phyloP scores from a whole-genome alignment of 2,888 invertebrate genomes.

The Spodoptera picta region DNA sequence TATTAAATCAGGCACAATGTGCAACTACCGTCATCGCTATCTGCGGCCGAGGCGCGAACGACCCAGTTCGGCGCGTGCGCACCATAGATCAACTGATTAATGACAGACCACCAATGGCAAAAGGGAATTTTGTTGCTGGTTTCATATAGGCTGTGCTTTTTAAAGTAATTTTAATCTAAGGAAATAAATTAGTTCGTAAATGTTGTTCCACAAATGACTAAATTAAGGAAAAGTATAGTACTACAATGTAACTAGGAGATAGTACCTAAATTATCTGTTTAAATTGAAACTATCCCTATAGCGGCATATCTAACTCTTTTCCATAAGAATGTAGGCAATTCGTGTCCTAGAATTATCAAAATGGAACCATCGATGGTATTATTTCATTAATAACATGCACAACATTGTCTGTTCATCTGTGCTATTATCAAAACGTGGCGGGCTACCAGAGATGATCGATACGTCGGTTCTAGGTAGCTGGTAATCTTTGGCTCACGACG shows the following conservation, averaged over 20 bases:
- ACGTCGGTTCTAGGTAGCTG: constrained; percentile 38
- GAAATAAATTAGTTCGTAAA: too few relatives aligned
- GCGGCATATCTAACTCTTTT: neutral
- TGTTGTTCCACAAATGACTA: too few relatives aligned
- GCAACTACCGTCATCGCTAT: constrained; percentile 64
- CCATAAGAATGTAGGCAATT: neutral
- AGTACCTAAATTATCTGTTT: too few relatives aligned
- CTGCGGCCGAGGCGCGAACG: constrained; percentile 64
- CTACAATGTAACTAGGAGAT: too few relatives aligned
- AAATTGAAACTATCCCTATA: too few relatives aligned
- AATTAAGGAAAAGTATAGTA: too few relatives aligned
- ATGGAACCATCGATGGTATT: neutral
- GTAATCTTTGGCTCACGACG: constrained; percentile 63
- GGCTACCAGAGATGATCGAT: constrained; percentile 34
- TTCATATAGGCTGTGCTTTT: constrained; percentile 32
- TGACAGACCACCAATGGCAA: constrained; percentile 51
- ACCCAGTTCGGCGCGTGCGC: constrained; percentile 74
- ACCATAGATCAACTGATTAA: constrained; percentile 63
- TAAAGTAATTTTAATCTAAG: too few relatives aligned
- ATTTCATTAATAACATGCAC: constrained; percentile 14
- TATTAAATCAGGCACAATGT: constrained; percentile 66
- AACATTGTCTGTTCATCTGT: constrained; percentile 23
- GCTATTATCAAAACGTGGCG: constrained; percentile 15
- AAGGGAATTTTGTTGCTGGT: constrained; percentile 29
- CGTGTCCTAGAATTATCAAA: constrained; percentile 5